These are phyloP conservation scores for Drosophila suzukii DNA, from an alignment of 1,140 invertebrate genomes.

Conservation along the genomic window DNA sequence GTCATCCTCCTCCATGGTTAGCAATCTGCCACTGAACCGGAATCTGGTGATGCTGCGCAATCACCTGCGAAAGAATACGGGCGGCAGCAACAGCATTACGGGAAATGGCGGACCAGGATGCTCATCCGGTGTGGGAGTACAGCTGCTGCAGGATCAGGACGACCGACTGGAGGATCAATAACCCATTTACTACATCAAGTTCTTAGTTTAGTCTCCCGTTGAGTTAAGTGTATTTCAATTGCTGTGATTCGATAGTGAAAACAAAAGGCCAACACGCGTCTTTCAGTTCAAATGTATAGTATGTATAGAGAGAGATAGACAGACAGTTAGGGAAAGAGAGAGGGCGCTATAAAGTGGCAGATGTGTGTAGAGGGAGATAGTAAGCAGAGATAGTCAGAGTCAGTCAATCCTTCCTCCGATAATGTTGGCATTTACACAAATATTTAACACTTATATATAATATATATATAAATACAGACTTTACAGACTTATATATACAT, in stretches of 20 bases:
- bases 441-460: conserved; percentile 48
- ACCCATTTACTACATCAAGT: conserved; percentile 66
- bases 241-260: conserved; percentile 83
- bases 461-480: conserved; percentile 31
- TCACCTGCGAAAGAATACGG: conserved; percentile 80
- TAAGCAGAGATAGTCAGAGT: conserved; percentile 52
- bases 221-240: conserved; percentile 80
- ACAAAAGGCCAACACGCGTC: conserved; percentile 76
- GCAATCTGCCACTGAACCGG: conserved; percentile 69
- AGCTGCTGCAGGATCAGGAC: conserved; percentile 51
- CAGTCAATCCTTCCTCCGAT: conserved; percentile 83
- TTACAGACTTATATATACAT: conserved; percentile 38
- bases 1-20: conserved; percentile 40
- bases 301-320: conserved; percentile 63
- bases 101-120: conserved; percentile 3
- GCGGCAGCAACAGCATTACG: conserved; percentile 18
- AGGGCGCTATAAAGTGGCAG: conserved; percentile 7
- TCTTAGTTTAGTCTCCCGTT: conserved; percentile 69
- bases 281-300: conserved; percentile 84
- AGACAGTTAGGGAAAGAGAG: conserved; percentile 29
- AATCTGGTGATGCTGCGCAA: conserved; percentile 82
- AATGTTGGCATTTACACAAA: conserved; percentile 81
- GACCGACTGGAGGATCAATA: conserved; percentile 57
- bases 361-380: conserved; percentile 3
- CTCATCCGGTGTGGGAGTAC: conserved; percentile 11